Percentiles rank a stretch among this genome's conserved stretches.
phyloP scores from a whole-genome alignment of 1,140 invertebrate genomes.

The Leptopilina boulardi region DNA sequence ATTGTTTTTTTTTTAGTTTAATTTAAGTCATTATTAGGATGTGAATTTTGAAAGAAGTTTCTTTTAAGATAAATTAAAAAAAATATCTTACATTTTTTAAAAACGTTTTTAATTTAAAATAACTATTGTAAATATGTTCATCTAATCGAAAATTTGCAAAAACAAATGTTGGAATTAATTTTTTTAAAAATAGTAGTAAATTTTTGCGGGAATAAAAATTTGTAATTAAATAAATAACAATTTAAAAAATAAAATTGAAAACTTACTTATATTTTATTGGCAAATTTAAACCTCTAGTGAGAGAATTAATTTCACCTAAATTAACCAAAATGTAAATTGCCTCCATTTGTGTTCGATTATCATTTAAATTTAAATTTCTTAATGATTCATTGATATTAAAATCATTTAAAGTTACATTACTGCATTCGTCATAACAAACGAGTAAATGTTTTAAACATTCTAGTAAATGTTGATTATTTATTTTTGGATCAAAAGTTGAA shows the following conservation, averaged over 20 bases:
- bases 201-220: too few relatives aligned
- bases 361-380: constrained; percentile 47
- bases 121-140: too few relatives aligned
- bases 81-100: too few relatives aligned
- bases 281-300: constrained; percentile 6
- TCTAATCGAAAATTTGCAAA: too few relatives aligned
- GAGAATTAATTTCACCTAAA: constrained; percentile 73
- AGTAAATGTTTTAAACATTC: constrained; percentile 79
- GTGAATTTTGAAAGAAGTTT: too few relatives aligned
- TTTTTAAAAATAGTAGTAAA: too few relatives aligned
- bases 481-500: constrained; percentile 77
- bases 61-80: too few relatives aligned
- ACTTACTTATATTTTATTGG: not conserved
- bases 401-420: constrained; percentile 48
- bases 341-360: constrained; percentile 73
- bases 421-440: constrained; percentile 76
- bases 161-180: too few relatives aligned
- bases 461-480: constrained; percentile 78
- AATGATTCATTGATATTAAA: constrained; percentile 42
- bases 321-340: constrained; percentile 79
- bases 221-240: too few relatives aligned
- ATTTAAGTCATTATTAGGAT: too few relatives aligned
- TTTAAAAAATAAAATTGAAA: not conserved
- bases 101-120: too few relatives aligned
- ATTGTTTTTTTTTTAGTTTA: too few relatives aligned